Conservation (phyloP, 2,888 invertebrate species). For the Ennomos quercinarius region DNA sequence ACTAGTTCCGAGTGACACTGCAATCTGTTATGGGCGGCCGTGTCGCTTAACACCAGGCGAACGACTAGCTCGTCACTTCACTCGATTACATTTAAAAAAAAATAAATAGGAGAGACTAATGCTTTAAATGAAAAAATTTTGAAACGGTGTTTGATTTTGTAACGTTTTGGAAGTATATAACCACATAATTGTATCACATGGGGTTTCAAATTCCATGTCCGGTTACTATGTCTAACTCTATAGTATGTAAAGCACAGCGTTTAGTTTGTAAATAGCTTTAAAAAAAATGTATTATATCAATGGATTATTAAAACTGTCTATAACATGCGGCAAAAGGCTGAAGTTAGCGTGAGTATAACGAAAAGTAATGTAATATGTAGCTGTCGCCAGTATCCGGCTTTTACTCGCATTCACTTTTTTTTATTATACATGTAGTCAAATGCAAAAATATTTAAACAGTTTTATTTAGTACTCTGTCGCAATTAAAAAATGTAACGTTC, state of each 20-base stretch:
- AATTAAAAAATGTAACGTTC: not conserved
- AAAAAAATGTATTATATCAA: conserved; percentile 62
- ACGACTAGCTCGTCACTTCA: too few species aligned
- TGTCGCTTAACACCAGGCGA: too few species aligned
- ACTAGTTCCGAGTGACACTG: too few species aligned
- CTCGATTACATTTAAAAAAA: too few species aligned
- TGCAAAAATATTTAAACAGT: conserved; percentile 6
- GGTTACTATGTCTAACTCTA: conserved; percentile 1
- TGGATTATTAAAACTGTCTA: conserved; percentile 69
- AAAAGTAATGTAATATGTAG: conserved; percentile 37
- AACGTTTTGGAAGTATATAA: too few species aligned
- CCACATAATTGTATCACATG: not conserved
- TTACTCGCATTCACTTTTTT: conserved; percentile 27
- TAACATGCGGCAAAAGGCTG: conserved; percentile 87
- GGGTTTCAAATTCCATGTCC: conserved; percentile 6
- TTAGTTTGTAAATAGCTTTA: conserved; percentile 74
- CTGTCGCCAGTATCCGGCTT: conserved; percentile 34
- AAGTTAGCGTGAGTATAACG: conserved; percentile 89
- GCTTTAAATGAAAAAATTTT: too few species aligned
- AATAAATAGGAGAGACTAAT: too few species aligned
- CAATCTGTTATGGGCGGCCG: too few species aligned
- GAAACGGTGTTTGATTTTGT: too few species aligned
- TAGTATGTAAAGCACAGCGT: conserved; percentile 27
- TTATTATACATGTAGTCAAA: not conserved
- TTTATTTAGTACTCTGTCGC: conserved; percentile 13